These are phyloP conservation scores for Egretta garzetta DNA, from an alignment of 2,113 vertebrate species.

Conservation along the genomic window DNA sequence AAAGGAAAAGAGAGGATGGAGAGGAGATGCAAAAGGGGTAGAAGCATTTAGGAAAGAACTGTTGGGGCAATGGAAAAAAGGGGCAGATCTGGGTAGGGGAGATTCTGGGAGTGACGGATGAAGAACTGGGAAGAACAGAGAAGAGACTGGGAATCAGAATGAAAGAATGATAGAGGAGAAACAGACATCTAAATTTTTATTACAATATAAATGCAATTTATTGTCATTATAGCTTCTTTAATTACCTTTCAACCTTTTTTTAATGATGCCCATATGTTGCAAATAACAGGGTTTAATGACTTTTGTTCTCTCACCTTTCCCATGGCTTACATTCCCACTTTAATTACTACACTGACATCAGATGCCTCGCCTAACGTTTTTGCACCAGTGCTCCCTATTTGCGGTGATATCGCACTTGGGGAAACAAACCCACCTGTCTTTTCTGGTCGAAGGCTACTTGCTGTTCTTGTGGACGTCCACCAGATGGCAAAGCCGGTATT, in stretches of 20 bases:
- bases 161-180: not conserved
- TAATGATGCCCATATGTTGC: conserved; percentile 48
- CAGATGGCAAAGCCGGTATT: conserved; percentile 30
- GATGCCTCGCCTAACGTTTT: not conserved
- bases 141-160: not conserved
- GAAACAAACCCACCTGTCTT: not conserved
- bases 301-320: conserved; percentile 42
- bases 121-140: not conserved
- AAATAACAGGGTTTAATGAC: conserved; percentile 6
- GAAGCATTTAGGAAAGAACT: not conserved
- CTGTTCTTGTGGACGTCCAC: not conserved
- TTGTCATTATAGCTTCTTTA: conserved; percentile 25
- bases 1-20: not conserved
- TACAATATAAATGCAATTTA: conserved; percentile 49
- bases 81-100: not conserved
- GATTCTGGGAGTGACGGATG: not conserved
- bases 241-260: conserved; percentile 47
- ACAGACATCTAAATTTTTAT: conserved; percentile 22
- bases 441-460: not conserved
- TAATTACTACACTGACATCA: not conserved
- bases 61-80: not conserved
- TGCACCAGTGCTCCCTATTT: not conserved
- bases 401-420: not conserved
- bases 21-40: not conserved
- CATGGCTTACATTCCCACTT: conserved; percentile 17